Percentiles rank a stretch among this genome's conserved stretches.
These are phyloP conservation scores for Drosophila aff. DNA, from an alignment of 1,140 invertebrate species.

Conservation along the genomic window DNA sequence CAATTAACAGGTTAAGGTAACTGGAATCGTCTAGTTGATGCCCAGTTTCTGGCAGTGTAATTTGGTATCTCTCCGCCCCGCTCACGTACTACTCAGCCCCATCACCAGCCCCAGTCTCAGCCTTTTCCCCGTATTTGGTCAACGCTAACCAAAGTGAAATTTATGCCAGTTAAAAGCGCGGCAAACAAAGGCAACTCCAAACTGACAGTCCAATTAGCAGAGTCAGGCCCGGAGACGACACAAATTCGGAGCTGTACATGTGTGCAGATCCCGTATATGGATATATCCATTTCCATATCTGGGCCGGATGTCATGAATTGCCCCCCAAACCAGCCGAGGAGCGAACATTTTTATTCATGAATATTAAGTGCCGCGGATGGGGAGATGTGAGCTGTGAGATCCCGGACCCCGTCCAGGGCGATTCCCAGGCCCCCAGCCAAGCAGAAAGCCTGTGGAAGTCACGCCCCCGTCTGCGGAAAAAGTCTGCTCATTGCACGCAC, in stretches of 20 bases:
- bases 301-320: constrained; percentile 74
- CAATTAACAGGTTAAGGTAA: constrained; percentile 7
- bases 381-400: constrained; percentile 5
- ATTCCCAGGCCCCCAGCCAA: constrained; percentile 74
- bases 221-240: constrained; percentile 52
- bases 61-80: constrained; percentile 2
- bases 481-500: constrained; percentile 66
- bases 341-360: constrained; percentile 54
- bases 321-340: constrained; percentile 40
- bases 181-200: constrained; percentile 63
- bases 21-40: constrained; percentile 40
- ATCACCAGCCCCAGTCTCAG: not conserved
- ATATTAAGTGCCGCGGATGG: constrained; percentile 62
- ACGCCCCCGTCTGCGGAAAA: constrained; percentile 33
- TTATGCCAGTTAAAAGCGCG: constrained; percentile 68
- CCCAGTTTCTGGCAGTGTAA: constrained; percentile 50
- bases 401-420: constrained; percentile 13
- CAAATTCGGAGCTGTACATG: constrained; percentile 23
- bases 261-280: constrained; percentile 20
- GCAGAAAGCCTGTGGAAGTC: constrained; percentile 70
- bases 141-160: constrained; percentile 69
- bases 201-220: constrained; percentile 83
- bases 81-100: not conserved
- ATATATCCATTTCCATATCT: constrained; percentile 60
- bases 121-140: constrained; percentile 31